Evolutionary conservation across 2,888 invertebrate genomes (phyloP).

Genomic region (Sarcophaga subvicina): DNA sequence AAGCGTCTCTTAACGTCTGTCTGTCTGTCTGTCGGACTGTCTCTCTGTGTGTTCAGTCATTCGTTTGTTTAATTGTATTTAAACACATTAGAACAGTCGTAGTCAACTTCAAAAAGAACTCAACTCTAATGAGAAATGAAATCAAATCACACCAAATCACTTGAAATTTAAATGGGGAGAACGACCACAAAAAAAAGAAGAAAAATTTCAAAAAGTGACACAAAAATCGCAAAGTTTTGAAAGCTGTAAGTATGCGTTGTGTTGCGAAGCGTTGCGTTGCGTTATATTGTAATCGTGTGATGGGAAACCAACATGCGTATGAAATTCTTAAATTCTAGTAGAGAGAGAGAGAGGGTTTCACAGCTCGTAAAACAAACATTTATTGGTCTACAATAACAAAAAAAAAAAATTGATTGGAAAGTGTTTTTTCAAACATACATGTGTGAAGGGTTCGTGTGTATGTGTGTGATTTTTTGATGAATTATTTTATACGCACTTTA

Average conservation of each 20-base stretch:
- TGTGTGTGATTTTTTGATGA: constrained; percentile 1
- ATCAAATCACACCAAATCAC: constrained; percentile 45
- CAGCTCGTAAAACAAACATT: constrained; percentile 35
- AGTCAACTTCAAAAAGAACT: constrained; percentile 20
- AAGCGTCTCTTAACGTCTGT: constrained; percentile 9
- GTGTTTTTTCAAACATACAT: too few species aligned
- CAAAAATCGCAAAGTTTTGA: not conserved
- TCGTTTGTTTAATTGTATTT: not conserved
- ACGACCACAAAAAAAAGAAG: constrained; percentile 2
- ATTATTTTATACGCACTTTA: constrained; percentile 43
- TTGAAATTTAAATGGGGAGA: constrained; percentile 41
- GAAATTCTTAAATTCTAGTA: too few species aligned
- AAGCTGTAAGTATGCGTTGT: not conserved
- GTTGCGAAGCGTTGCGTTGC: not conserved
- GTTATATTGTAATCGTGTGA: constrained; percentile 11
- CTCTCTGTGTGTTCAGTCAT: not conserved
- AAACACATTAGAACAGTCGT: constrained; percentile 37
- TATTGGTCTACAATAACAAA: constrained; percentile 29
- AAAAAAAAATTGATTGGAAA: not conserved
- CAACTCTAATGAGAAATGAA: constrained; percentile 20
- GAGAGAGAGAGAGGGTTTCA: not conserved
- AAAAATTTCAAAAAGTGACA: not conserved
- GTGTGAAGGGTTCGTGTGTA: not conserved
- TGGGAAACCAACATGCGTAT: constrained; percentile 42
- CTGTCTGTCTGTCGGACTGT: constrained; percentile 8